phyloP scores from a whole-genome alignment of 2,797 vertebrate species.

The Vultur gryphus region DNA sequence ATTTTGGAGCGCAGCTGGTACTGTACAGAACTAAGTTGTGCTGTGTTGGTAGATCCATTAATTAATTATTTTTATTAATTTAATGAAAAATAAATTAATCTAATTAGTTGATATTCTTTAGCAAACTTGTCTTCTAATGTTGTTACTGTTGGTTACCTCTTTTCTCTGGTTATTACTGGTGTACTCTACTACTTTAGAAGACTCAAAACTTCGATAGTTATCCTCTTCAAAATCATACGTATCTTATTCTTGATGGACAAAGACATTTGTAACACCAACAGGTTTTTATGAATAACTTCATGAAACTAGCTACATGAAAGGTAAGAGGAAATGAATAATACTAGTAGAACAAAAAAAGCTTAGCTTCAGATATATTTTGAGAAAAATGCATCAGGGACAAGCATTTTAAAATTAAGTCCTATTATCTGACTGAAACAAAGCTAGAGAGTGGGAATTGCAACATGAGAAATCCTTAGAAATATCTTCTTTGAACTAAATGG shows the following conservation, averaged over 20 bases:
- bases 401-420: neutral
- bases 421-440: neutral
- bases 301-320: neutral
- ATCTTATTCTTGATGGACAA: neutral
- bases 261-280: neutral
- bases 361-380: neutral
- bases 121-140: neutral
- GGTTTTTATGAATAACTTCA: neutral
- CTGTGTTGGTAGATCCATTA: neutral
- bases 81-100: neutral
- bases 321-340: neutral
- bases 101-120: neutral
- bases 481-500: neutral
- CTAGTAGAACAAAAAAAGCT: neutral
- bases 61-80: neutral
- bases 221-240: neutral
- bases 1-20: fast-evolving
- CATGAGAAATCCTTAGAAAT: neutral
- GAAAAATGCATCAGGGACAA: neutral
- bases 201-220: neutral
- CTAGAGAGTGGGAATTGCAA: neutral
- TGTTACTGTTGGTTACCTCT: neutral
- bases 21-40: neutral
- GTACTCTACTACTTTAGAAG: neutral
- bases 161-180: neutral